Conservation (phyloP, 1,140 invertebrate species). For the Drosophila arizonae region DNA sequence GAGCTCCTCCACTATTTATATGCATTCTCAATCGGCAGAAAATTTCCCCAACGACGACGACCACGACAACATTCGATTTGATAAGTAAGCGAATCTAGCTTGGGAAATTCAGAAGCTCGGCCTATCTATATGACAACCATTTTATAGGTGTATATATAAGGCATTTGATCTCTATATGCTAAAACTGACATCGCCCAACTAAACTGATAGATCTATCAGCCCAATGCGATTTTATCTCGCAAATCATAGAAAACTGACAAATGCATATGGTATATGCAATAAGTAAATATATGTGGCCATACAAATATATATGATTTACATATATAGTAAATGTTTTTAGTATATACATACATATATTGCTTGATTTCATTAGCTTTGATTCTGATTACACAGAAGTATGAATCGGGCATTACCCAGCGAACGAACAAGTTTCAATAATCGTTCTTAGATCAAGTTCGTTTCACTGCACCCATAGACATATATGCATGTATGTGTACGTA, state of each 20-base stretch:
- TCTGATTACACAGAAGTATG: conserved; percentile 14
- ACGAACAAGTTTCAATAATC: conserved; percentile 38
- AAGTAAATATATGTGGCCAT: no score
- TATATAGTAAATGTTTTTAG: not conserved
- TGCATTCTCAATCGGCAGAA: not conserved
- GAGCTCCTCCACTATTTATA: conserved; percentile 29
- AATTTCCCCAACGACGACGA: conserved; percentile 13
- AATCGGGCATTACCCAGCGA: conserved; percentile 39
- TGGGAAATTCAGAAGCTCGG: conserved; percentile 32
- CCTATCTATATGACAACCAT: not conserved
- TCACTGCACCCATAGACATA: conserved; percentile 10
- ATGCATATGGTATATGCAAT: no score
- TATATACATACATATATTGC: not conserved
- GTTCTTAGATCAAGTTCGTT: not conserved
- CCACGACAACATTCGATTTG: conserved; percentile 13
- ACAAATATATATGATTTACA: no score
- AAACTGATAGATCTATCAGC: not conserved
- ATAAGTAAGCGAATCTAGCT: conserved; percentile 22
- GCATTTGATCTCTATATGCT: conserved; percentile 1
- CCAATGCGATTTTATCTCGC: not conserved
- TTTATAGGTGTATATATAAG: not conserved
- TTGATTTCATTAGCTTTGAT: conserved; percentile 8
- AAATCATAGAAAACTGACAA: no score
- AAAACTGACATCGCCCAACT: conserved; percentile 3
- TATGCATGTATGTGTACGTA: conserved; percentile 3